Evolutionary conservation across 2,888 invertebrate genomes (phyloP).

Genomic region (Crepidodera aurea): DNA sequence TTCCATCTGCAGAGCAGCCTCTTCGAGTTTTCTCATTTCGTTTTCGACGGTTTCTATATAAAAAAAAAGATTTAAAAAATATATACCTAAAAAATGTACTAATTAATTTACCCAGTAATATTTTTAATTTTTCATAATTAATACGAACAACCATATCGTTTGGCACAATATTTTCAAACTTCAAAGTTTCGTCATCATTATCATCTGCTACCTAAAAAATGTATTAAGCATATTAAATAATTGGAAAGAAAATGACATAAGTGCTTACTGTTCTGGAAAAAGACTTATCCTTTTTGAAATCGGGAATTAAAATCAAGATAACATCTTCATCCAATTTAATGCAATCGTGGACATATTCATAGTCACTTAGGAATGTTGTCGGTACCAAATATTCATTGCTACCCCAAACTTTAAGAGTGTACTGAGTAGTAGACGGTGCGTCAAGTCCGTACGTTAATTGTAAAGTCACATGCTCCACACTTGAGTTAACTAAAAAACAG

Average conservation of each 20-base stretch:
- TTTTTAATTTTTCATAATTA: constrained; percentile 83
- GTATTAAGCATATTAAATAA: no score
- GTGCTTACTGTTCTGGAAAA: constrained; percentile 77
- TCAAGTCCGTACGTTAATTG: constrained; percentile 85
- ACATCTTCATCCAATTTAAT: constrained; percentile 93
- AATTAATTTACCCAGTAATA: constrained; percentile 76
- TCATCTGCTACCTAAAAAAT: constrained; percentile 75
- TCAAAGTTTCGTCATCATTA: constrained; percentile 75
- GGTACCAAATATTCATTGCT: constrained; percentile 88
- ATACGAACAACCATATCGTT: constrained; percentile 77
- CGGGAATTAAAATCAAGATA: constrained; percentile 71
- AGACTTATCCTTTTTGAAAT: constrained; percentile 72
- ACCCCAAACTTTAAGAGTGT: constrained; percentile 81
- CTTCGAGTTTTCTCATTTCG: constrained; percentile 80
- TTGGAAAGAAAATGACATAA: no score
- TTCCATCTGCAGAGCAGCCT: constrained; percentile 66
- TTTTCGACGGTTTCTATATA: constrained; percentile 78
- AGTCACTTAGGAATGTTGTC: constrained; percentile 84
- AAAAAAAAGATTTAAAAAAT: constrained; percentile 4
- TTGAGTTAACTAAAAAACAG: constrained; percentile 77
- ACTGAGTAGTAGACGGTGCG: constrained; percentile 63
- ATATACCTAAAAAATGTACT: no score
- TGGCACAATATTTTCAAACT: constrained; percentile 81
- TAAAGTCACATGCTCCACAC: constrained; percentile 84
- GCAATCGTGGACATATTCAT: constrained; percentile 93